These are phyloP conservation scores for Microtus ochrogaster DNA, from an alignment of 2,113 vertebrate species.

Conservation along the genomic window DNA sequence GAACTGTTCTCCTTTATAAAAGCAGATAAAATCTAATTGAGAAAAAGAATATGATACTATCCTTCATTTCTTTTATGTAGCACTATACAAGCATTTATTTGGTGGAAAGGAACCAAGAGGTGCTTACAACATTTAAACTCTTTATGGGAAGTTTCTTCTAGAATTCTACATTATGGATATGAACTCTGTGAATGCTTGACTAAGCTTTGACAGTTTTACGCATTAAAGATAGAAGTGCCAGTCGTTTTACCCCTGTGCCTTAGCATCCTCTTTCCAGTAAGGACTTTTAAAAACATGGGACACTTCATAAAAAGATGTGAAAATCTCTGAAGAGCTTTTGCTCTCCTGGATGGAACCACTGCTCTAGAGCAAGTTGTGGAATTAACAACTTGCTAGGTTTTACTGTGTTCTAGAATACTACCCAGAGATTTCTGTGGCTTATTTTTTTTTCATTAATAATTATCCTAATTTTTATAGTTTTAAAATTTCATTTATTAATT, in stretches of 20 bases:
- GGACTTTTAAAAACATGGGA: not conserved
- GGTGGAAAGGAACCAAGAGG: constrained; percentile 28
- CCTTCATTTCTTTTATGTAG: constrained; percentile 44
- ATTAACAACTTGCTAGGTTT: not conserved
- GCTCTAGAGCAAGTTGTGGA: not conserved
- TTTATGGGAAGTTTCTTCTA: not conserved
- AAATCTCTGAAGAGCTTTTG: not conserved
- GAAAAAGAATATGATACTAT: constrained; percentile 72
- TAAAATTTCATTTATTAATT: not conserved
- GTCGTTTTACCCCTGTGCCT: not conserved
- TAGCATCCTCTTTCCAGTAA: not conserved
- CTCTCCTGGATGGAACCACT: not conserved
- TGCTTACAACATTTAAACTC: constrained; percentile 56
- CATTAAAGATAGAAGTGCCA: not conserved
- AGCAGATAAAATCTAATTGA: constrained; percentile 82
- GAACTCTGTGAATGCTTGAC: not conserved
- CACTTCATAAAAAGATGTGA: not conserved
- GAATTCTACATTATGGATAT: not conserved
- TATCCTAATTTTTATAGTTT: not conserved
- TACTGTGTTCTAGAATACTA: not conserved
- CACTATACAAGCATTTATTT: constrained; percentile 54
- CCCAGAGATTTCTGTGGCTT: not conserved
- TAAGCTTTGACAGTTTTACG: constrained; percentile 48
- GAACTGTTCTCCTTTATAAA: constrained; percentile 81
- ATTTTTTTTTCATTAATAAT: not conserved